Percentiles rank a stretch among this genome's conserved stretches.
Conservation (phyloP, 2,888 invertebrate species). For the Stenichneumon culpator region DNA sequence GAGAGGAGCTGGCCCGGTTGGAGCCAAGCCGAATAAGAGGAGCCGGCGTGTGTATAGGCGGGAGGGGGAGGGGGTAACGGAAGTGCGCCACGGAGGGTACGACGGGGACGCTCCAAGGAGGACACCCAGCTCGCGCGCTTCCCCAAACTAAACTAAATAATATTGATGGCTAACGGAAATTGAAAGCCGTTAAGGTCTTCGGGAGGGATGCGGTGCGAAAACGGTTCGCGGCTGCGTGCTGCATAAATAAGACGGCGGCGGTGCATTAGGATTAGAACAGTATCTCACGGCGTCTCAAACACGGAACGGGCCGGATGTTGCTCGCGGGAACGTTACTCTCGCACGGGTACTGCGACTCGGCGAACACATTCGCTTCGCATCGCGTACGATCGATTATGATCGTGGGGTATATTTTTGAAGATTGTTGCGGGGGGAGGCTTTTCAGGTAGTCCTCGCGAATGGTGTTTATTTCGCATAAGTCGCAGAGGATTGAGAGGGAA, state of each 20-base stretch:
- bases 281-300: conserved; percentile 73
- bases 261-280: conserved; percentile 82
- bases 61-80: conserved; percentile 6
- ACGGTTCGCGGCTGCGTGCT: conserved; percentile 73
- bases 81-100: conserved; percentile 37
- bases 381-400: neutral
- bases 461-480: too few species aligned
- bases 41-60: neutral
- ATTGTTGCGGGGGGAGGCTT: neutral
- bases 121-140: conserved; percentile 69
- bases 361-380: conserved; percentile 10
- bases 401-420: conserved; percentile 24
- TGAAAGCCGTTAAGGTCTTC: conserved; percentile 84
- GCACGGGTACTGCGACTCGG: neutral
- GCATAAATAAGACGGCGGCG: conserved; percentile 82
- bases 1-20: conserved; percentile 35
- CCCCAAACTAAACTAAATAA: conserved; percentile 85
- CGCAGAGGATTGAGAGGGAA: too few species aligned
- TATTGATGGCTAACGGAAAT: conserved; percentile 85
- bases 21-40: conserved; percentile 32
- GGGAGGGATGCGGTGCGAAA: conserved; percentile 79
- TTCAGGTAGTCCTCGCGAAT: too few species aligned
- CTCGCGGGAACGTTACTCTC: conserved; percentile 8
- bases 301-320: conserved; percentile 37
- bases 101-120: conserved; percentile 24